A percentile compares a stretch with the other conserved stretches of the same genome.
These are phyloP conservation scores for Helarctos malayanus DNA, from an alignment of 2,797 vertebrate genomes.

Conservation along the genomic window DNA sequence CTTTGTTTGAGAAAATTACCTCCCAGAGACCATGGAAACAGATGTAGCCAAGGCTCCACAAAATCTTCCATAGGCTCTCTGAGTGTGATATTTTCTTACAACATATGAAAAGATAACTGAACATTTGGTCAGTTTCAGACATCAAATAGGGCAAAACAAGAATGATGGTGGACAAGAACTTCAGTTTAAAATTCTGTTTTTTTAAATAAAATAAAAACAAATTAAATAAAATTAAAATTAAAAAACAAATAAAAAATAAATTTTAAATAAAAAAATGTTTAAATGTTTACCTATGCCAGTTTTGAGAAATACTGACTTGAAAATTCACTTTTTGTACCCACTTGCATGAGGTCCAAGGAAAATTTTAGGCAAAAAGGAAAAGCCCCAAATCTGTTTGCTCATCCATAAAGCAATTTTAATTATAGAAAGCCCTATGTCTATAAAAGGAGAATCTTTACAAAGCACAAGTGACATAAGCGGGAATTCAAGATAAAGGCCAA, in stretches of 20 bases:
- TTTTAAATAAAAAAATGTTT: not conserved
- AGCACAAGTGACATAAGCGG: not conserved
- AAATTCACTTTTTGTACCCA: constrained; percentile 21
- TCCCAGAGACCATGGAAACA: not conserved
- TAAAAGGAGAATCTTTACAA: constrained; percentile 5
- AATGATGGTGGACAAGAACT: not conserved
- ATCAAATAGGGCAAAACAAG: not conserved
- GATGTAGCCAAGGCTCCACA: not conserved
- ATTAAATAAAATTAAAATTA: too few species aligned
- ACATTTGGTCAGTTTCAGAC: not conserved
- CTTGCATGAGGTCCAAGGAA: not conserved
- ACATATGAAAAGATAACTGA: not conserved
- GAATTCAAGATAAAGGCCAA: constrained; percentile 27
- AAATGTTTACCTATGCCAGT: not conserved
- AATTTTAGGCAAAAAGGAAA: constrained; percentile 39
- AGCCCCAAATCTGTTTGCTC: not conserved
- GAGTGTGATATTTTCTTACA: not conserved
- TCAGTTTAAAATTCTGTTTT: constrained; percentile 15
- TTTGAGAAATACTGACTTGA: constrained; percentile 26
- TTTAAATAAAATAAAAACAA: not conserved
- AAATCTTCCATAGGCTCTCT: not conserved
- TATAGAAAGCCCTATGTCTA: constrained; percentile 13
- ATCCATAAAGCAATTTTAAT: constrained; percentile 22
- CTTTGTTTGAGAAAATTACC: constrained; percentile 31
- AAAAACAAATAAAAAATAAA: too few species aligned